Conservation (phyloP, 2,797 vertebrate species). For the Peromyscus attwateri region DNA sequence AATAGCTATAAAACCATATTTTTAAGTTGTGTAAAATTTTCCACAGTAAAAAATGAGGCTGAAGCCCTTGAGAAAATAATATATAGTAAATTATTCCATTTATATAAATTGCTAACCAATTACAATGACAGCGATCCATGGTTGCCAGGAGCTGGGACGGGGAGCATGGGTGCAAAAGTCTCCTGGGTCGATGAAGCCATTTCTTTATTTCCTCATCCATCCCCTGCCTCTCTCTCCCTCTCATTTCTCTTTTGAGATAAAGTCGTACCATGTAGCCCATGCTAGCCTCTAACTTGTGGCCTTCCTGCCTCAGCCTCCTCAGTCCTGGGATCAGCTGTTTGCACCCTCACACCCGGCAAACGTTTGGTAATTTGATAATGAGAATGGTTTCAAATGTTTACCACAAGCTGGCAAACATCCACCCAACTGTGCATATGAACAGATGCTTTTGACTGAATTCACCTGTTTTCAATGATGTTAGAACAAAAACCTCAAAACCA, state of each 20-base stretch:
- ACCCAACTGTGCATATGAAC: neutral
- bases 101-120: neutral
- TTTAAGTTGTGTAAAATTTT: neutral
- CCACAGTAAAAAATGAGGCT: neutral
- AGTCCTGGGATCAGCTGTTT: neutral
- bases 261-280: neutral
- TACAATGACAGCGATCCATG: neutral
- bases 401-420: neutral
- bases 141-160: neutral
- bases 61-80: neutral
- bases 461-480: neutral
- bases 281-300: neutral
- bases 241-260: neutral
- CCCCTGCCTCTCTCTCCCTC: neutral
- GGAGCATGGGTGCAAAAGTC: neutral
- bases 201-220: too few relatives aligned
- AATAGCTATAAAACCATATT: neutral
- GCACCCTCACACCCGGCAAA: neutral
- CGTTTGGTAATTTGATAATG: neutral
- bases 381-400: neutral
- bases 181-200: neutral
- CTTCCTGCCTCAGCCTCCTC: neutral
- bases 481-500: neutral
- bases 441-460: neutral
- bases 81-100: neutral